phyloP scores from a whole-genome alignment of 2,113 vertebrate species.

The Columbina picui region DNA sequence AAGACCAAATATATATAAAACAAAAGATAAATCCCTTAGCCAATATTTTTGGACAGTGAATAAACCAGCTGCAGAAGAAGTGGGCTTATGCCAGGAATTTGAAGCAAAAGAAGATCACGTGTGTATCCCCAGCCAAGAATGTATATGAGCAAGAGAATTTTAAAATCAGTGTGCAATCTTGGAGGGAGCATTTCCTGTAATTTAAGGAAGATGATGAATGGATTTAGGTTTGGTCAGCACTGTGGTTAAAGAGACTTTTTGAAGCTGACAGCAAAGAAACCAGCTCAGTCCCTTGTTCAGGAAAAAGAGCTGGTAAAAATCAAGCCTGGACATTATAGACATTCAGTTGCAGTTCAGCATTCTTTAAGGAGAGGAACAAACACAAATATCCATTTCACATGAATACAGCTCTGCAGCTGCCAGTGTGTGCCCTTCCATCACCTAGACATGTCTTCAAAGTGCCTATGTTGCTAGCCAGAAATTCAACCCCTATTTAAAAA shows the following conservation, averaged over 20 bases:
- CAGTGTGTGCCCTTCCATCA: background rate
- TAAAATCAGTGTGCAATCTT: constrained; percentile 45
- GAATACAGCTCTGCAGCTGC: background rate
- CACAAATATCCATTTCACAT: background rate
- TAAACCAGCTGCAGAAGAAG: constrained; percentile 71
- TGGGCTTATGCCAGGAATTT: constrained; percentile 62
- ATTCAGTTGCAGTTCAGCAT: background rate
- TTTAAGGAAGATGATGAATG: constrained; percentile 55
- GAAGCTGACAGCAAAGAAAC: constrained; percentile 54
- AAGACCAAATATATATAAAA: constrained; percentile 54
- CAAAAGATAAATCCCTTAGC: constrained; percentile 51
- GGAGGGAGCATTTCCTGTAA: constrained; percentile 47
- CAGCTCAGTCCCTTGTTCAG: background rate
- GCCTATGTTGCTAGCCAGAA: background rate
- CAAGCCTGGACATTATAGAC: background rate
- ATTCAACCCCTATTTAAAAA: background rate
- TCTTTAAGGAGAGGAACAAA: constrained; percentile 14
- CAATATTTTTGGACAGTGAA: constrained; percentile 73
- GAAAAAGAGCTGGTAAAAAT: constrained; percentile 23
- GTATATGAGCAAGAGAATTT: constrained; percentile 50
- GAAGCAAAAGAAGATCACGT: constrained; percentile 31
- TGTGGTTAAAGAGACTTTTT: constrained; percentile 26
- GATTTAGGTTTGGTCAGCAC: constrained; percentile 51
- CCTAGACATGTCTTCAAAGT: background rate
- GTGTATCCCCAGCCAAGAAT: constrained; percentile 47